Conservation (phyloP, 1,140 invertebrate genomes). For the Cyphomyrmex costatus region DNA sequence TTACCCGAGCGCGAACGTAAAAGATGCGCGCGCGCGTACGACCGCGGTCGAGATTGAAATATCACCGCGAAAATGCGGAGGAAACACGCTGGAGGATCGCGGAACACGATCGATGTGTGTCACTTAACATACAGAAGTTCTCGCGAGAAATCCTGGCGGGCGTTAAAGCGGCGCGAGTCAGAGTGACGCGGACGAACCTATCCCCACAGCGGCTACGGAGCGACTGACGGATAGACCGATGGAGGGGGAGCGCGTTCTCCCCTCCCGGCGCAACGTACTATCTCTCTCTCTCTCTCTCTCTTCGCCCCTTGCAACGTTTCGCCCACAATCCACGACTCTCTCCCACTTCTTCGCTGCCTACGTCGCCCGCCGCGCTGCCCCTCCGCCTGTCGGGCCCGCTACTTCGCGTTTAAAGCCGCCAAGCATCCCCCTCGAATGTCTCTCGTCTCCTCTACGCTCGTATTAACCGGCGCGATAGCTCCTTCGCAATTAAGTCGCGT, state of each 20-base stretch:
- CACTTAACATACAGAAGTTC: neutral
- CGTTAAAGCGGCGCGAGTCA: conserved; percentile 29
- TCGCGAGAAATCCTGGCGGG: conserved; percentile 28
- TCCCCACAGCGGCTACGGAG: conserved; percentile 77
- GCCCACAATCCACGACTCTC: neutral
- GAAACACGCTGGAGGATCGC: conserved; percentile 13
- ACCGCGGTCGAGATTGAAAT: too few relatives aligned
- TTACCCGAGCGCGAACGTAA: conserved; percentile 45
- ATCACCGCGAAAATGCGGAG: conserved; percentile 49
- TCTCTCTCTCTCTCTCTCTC: too few relatives aligned
- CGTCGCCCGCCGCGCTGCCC: conserved; percentile 28
- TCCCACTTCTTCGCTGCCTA: conserved; percentile 11
- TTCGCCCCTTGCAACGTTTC: conserved; percentile 28
- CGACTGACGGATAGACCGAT: conserved; percentile 80
- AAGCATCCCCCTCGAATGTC: conserved; percentile 77
- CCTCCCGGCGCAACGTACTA: neutral
- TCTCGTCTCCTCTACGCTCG: conserved; percentile 76
- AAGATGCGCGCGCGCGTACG: conserved; percentile 1
- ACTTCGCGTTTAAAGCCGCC: conserved; percentile 74
- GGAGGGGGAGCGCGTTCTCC: conserved; percentile 78
- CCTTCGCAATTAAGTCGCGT: conserved; percentile 87
- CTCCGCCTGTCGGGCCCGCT: conserved; percentile 57
- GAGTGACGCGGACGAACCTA: conserved; percentile 67
- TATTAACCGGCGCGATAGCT: conserved; percentile 86
- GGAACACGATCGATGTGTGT: neutral